Base-by-base conservation (phyloP, 1,140 invertebrate species). In the Acromyrmex charruanus region DNA sequence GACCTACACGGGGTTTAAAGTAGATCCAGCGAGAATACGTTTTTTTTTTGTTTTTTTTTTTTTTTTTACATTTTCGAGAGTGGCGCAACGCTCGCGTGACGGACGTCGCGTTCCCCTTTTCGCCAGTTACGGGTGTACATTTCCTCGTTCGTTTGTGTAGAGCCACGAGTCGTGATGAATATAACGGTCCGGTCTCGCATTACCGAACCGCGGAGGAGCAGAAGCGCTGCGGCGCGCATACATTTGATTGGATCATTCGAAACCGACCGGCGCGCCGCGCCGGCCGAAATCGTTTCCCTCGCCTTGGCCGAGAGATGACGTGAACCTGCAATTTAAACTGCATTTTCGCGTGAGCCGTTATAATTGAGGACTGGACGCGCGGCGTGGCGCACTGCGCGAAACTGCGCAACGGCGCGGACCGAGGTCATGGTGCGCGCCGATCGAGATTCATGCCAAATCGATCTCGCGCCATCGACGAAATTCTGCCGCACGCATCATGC, bases 281-380 rank as follows among this genome's bases (percentile, higher is more conserved):
- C 53, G 69, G 55, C 77, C 75, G 65, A 86, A 88, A 88, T 71
- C 80, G 87, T 86, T 71, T 80, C 88, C 86, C 84, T 72, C 80
- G 87, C 82, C 59, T 63, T 85, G 84, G 51, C 87, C 85, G 58
- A 58, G 72, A 77, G 77, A 77, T 79, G 87, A 87, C 82, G 88
- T 79, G 91, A 92, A 92, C 89, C 92, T 90, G 93, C 91, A 92
- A 91, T 92, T 93, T 94, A 91, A 94, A 93, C 89, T 90, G 92
- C 93, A 94, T 93, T 93, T 94, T 93, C 91, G 88, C 89, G 90
- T 92, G 91, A 93, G 91, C 93, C 93, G 93, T 93, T 93, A 93
- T 93, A 93, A 93, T 93, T 93, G 91, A 86, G 89, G 88, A 72
- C 86, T 82, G 87, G 88, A 53, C 55, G 77, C 58, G 58, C 58